Evolutionary conservation across 2,888 invertebrate genomes (phyloP).

Genomic region (Syrista parreyssii): DNA sequence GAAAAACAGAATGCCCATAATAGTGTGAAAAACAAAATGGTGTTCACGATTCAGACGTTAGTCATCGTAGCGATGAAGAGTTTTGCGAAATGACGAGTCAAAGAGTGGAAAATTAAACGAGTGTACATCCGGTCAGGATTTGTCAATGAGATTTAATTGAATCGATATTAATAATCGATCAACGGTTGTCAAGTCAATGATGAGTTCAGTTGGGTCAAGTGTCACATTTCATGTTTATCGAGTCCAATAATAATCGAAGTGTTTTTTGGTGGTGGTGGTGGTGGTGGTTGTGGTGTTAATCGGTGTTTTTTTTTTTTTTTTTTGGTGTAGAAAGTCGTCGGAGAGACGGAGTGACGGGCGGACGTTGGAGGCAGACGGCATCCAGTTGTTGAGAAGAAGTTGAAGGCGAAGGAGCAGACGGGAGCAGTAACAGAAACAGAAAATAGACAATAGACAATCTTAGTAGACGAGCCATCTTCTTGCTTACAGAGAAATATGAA

Average conservation of each 20-base stretch:
- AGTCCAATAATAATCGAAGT: conserved; percentile 6
- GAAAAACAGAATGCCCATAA: not conserved
- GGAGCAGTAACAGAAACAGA: conserved; percentile 67
- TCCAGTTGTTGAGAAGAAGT: conserved; percentile 66
- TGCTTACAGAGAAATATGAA: conserved; percentile 40
- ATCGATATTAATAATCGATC: not conserved
- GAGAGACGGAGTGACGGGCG: conserved; percentile 65
- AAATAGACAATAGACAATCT: conserved; percentile 64
- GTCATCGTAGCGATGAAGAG: not conserved
- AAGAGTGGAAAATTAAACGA: not conserved
- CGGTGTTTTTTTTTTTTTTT: conserved; percentile 29
- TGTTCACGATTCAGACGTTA: not conserved
- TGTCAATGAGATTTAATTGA: not conserved
- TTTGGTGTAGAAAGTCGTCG: conserved; percentile 51
- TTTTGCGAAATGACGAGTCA: not conserved
- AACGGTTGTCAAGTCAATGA: not conserved
- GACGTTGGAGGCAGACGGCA: conserved; percentile 66
- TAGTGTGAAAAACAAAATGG: not conserved
- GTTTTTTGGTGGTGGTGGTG: conserved; percentile 9
- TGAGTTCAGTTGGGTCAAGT: not conserved
- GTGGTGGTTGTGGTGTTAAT: conserved; percentile 11
- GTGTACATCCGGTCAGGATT: not conserved
- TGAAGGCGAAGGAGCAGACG: conserved; percentile 65
- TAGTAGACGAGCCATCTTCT: conserved; percentile 57
- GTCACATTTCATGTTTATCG: not conserved